Base-by-base conservation (phyloP, 2,888 invertebrate genomes). In the Aphidoletes aphidimyza region DNA sequence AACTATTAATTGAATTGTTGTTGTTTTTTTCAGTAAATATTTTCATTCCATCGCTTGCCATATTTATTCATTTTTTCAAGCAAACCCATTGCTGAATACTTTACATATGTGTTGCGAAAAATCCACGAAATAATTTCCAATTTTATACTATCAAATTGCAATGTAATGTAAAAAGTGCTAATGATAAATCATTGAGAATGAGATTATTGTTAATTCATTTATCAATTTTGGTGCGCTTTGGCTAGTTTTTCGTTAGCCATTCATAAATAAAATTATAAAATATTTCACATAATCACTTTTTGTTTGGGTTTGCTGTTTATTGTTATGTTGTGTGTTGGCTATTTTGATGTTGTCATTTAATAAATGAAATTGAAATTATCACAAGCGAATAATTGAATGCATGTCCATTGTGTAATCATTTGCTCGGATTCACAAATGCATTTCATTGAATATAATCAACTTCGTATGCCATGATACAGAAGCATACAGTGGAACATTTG, bases 101-200 rank as follows among this genome's bases (percentile, higher is more conserved):
- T 9, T 17, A 47, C 19, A 47, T 14, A 47, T 54, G n/a, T n/a
- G n/a, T n/a, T n/a, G n/a, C n/a, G n/a, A n/a, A 17, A 47, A 54
- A 54, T 54, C 9, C 54, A n/a, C n/a, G 3, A 54, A 54, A 54
- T 54, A 54, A 54, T 54, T 54, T 22, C 54, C 54, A 54, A 22
- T 69, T 69, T 34, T 30, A 69, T 69, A 69, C n/a, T n/a, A n/a
- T n/a, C n/a, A n/a, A n/a, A n/a, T n/a, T n/a, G 30, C 26, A 69
- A 11, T 69, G 69, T 69, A 30, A 5, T n/a, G 69, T 6, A 30
- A 69, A 69, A 9, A 30, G 69, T 69, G 69, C 69, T 69, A 14
- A 69, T 69, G 69, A 69, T 69, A 69, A 69, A 69, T 69, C 69
- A 69, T 69, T 69, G 69, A n/a, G n/a, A 69, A 69, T 14, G 69